These are phyloP conservation scores for Parasteatoda lunata DNA, from an alignment of 2,888 invertebrate genomes.

Conservation along the genomic window DNA sequence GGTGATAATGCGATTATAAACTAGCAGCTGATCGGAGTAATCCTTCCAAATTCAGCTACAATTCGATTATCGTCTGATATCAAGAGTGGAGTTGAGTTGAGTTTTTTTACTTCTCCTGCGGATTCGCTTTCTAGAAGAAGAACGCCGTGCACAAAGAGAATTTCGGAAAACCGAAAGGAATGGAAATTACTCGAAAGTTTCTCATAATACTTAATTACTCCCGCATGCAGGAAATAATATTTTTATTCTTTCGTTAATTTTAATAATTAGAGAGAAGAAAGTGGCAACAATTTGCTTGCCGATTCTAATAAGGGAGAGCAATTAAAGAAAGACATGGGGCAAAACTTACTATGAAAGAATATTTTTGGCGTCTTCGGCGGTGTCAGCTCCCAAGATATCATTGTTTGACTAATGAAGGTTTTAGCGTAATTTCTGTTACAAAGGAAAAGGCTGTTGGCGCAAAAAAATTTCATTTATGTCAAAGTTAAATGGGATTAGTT, in stretches of 20 bases:
- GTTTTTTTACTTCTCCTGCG: slow-evolving; percentile 11
- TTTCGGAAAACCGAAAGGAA: slow-evolving; percentile 27
- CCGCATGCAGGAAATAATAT: slow-evolving; percentile 5
- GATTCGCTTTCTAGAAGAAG: slow-evolving; percentile 20
- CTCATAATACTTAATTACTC: slow-evolving; percentile 62
- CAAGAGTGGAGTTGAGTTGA: slow-evolving; percentile 44
- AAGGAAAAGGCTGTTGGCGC: not conserved
- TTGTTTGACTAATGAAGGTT: slow-evolving; percentile 54
- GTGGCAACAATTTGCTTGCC: slow-evolving; percentile 32
- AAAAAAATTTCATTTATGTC: slow-evolving; percentile 34
- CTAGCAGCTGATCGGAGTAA: slow-evolving; percentile 51
- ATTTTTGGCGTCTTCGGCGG: not conserved
- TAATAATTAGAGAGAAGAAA: slow-evolving; percentile 54
- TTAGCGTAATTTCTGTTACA: slow-evolving; percentile 12
- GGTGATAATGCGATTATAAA: slow-evolving; percentile 44
- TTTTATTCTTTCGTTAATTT: slow-evolving; percentile 61
- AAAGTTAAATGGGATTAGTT: slow-evolving; percentile 55
- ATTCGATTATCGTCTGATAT: slow-evolving; percentile 68
- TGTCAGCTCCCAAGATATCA: slow-evolving; percentile 44
- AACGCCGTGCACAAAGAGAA: slow-evolving; percentile 6
- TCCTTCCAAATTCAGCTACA: slow-evolving; percentile 55
- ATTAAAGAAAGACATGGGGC: slow-evolving; percentile 61
- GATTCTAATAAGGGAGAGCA: slow-evolving; percentile 37
- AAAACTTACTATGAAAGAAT: slow-evolving; percentile 13
- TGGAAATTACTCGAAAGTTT: slow-evolving; percentile 8